Base-by-base conservation (phyloP, 2,113 vertebrate genomes). In the Raja brachyura region DNA sequence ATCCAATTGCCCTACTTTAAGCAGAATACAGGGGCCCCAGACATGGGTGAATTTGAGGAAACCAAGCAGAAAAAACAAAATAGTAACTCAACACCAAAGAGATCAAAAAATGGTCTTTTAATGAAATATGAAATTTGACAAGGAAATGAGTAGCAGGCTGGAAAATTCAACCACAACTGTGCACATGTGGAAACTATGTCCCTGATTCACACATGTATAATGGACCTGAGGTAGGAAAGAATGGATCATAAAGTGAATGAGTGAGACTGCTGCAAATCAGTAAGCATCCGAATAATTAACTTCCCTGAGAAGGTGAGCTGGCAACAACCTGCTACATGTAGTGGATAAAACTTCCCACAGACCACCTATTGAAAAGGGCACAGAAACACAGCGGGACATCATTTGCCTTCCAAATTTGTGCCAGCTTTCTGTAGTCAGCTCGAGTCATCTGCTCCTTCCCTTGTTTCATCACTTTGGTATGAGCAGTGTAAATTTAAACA, bases 141-240 rank as follows among this genome's bases (percentile, higher is more conserved):
- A 16, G 14, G n/a, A 61, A 88, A 63, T 63, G 59, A 20, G 59
- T 31, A 88, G 59, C 28, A 63, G 83, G 61, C 83, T 63, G 83
- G 83, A 88, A 88, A 88, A 88, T 66, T 31, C 59, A 88, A 63
- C 83, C 83, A 88, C 59, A 7, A 31, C 28, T 88, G 83, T 18
- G 59, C 81, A n/a, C 31, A n/a, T 86, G 81, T 63, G 83, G 83
- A 88, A 88, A 88, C n/a, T 86, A 86, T 88, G 83, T 88, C 83
- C 13, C 13, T 31, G 83, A 66, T 31, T 88, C 83, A 88, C 59
- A 31, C 59, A 63, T 63, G 61, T 63, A 14, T 88, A 88, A 88
- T 31, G 20, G 83, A 56, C 31, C 59, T 88, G 83, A 88, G 31
- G 14, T 66, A 63, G 83, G 14, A 31, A 18, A 8, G 9, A 66